These are phyloP conservation scores for Aurelia sp. DNA, from an alignment of 30 jellyfish, hydroid and myxozoan species.

Conservation along the genomic window DNA sequence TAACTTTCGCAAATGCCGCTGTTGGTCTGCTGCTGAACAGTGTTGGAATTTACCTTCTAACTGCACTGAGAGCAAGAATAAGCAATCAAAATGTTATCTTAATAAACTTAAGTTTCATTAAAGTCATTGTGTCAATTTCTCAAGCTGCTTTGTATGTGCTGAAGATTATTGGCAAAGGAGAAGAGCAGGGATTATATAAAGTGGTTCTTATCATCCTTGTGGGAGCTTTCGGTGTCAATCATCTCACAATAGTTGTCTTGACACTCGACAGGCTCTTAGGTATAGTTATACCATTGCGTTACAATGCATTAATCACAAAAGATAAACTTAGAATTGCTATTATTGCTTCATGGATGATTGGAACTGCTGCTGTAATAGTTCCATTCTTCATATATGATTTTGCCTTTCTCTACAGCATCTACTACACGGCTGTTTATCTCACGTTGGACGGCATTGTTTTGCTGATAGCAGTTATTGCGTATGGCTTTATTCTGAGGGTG, in stretches of 20 bases:
- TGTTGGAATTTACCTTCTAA: slow-evolving; percentile 38
- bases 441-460: slow-evolving; percentile 28
- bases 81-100: slow-evolving; percentile 24
- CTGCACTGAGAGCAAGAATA: not conserved
- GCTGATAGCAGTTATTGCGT: slow-evolving; percentile 18
- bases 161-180: slow-evolving; percentile 11
- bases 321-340: slow-evolving; percentile 14
- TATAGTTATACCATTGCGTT: not conserved
- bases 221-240: slow-evolving; percentile 62
- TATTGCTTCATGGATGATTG: slow-evolving; percentile 39
- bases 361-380: slow-evolving; percentile 33
- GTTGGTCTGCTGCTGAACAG: slow-evolving; percentile 31
- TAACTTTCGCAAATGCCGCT: not conserved
- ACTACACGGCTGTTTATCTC: slow-evolving; percentile 36
- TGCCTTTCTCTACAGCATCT: slow-evolving; percentile 30
- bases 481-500: slow-evolving; percentile 17
- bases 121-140: slow-evolving; percentile 13
- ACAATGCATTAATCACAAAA: slow-evolving; percentile 11
- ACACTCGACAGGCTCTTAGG: slow-evolving; percentile 53
- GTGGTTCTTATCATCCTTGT: slow-evolving; percentile 30
- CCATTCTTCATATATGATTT: slow-evolving; percentile 41
- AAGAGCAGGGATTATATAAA: slow-evolving; percentile 13
- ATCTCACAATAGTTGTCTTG: slow-evolving; percentile 23
- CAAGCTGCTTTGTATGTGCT: slow-evolving; percentile 14
- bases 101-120: slow-evolving; percentile 26